Percentiles rank a stretch among this genome's conserved stretches.
Evolutionary conservation across 2,797 vertebrate genomes (phyloP).

Genomic region (Myripristis murdjan): DNA sequence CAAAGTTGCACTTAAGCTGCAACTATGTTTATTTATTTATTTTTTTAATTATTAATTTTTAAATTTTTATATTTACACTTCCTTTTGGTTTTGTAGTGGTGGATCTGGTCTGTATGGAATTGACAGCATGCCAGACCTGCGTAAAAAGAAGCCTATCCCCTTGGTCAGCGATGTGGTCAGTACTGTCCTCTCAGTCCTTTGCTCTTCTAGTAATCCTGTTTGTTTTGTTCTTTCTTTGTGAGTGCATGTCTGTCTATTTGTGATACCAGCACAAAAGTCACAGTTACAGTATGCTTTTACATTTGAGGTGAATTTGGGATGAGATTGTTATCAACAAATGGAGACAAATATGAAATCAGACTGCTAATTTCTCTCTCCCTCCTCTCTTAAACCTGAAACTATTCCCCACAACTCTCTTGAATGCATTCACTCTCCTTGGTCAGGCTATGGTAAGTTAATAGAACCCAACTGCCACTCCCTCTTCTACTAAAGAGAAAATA

Average conservation of each 20-base stretch:
- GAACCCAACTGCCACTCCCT: slow-evolving; percentile 67
- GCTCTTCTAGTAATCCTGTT: slow-evolving; percentile 11
- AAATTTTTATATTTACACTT: not conserved
- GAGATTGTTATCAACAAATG: slow-evolving; percentile 62
- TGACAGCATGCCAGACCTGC: slow-evolving; percentile 98
- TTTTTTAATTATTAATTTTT: too few species aligned
- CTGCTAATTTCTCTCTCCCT: slow-evolving; percentile 82
- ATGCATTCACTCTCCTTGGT: slow-evolving; percentile 90
- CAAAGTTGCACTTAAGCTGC: too few species aligned
- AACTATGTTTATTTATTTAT: too few species aligned
- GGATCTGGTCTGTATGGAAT: slow-evolving; percentile 96
- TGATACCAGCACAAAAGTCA: slow-evolving; percentile 30
- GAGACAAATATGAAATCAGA: slow-evolving; percentile 65
- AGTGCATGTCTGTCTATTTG: slow-evolving; percentile 41
- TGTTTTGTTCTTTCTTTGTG: slow-evolving; percentile 46
- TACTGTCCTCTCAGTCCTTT: slow-evolving; percentile 31
- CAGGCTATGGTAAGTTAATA: slow-evolving; percentile 99
- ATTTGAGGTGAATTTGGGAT: slow-evolving; percentile 48
- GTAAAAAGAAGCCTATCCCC: slow-evolving; percentile 95
- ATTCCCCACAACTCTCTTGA: slow-evolving; percentile 92
- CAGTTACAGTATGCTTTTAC: slow-evolving; percentile 22
- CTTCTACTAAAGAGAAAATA: slow-evolving; percentile 60
- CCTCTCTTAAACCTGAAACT: slow-evolving; percentile 82
- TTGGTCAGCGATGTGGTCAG: slow-evolving; percentile 99
- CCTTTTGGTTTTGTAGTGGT: slow-evolving; percentile 80